Evolutionary conservation across 2,113 vertebrate species (phyloP), one percentile per base, ranked within the genome.

Genomic region (Acrocephalus kingi): DNA sequence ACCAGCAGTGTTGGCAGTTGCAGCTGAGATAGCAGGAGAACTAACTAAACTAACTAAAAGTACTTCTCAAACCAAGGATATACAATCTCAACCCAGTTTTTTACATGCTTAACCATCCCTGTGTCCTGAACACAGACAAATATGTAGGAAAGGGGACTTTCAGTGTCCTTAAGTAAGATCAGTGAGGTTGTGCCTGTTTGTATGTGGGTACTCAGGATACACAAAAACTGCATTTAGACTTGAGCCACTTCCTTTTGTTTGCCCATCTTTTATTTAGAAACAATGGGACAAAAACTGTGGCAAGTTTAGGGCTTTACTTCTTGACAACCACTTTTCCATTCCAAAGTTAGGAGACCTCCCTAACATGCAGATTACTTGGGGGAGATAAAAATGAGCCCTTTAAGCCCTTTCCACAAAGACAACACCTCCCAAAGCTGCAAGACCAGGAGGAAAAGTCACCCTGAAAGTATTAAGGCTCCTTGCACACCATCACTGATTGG

Each of bases 391-490:
- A 95, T 8, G 28, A 37, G 39, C 35, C 41, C 86, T 90, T 72
- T 91, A 88, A 96, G 73, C 31, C 22, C 4, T 33, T 15, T 52
- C n/a, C 8, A 39, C 25, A 91, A 15, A 46, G 55, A 78, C 62
- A 84, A 91, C 81, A 87, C 54, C 74, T 93, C 78, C 84, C 56
- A 93, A 94, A 97, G 81, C 94, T 96, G 77, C 82, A 93, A 89
- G 88, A 95, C 64, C 95, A 95, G 85, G 74, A 91, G 39, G 39
- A 94, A 90, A 95, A 95, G 94, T 95, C 91, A 94, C 79, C 95
- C 96, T 87, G 92, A 97, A 96, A 94, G 89, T 77, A 66, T 94
- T 96, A 88, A 95, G 82, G 67, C 69, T 96, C 92, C 94, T 96
- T 87, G 85, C 82, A 51, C 87, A 66, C 88, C 80, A 94, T 93